A percentile compares a stretch with the other conserved stretches of the same genome.
These are phyloP conservation scores for Nephrocerus scutellatus DNA, from an alignment of 2,888 invertebrate species.

Conservation along the genomic window DNA sequence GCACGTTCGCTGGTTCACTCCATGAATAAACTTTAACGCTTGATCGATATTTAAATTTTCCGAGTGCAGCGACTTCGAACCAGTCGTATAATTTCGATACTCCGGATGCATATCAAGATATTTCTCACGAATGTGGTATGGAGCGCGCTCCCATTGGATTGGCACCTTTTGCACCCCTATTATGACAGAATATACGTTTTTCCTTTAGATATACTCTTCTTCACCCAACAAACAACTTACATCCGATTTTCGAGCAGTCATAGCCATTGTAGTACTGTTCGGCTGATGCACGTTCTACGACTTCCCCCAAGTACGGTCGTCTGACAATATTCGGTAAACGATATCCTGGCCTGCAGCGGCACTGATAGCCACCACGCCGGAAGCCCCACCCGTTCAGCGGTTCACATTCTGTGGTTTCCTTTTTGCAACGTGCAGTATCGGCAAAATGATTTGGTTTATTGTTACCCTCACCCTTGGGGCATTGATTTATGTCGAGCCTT, in stretches of 20 bases:
- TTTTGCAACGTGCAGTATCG: conserved; percentile 85
- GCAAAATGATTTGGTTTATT: conserved; percentile 81
- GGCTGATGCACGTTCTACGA: conserved; percentile 85
- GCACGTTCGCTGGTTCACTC: conserved; percentile 56
- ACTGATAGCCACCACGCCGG: conserved; percentile 90
- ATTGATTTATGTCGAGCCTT: conserved; percentile 95
- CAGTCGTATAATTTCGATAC: conserved; percentile 63
- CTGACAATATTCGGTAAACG: conserved; percentile 80
- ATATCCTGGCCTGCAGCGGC: conserved; percentile 82
- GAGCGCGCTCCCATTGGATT: conserved; percentile 72
- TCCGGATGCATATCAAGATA: conserved; percentile 68
- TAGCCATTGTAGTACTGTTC: conserved; percentile 91
- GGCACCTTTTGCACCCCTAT: conserved; percentile 81
- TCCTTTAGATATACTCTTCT: background rate
- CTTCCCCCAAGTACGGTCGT: conserved; percentile 86
- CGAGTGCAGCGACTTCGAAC: conserved; percentile 59
- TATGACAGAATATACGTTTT: background rate
- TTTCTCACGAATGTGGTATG: conserved; percentile 61
- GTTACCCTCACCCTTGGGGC: conserved; percentile 84
- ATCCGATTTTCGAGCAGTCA: conserved; percentile 84
- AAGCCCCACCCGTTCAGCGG: conserved; percentile 95
- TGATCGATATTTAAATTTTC: conserved; percentile 69
- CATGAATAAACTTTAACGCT: conserved; percentile 67
- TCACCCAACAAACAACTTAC: conserved; percentile 54
- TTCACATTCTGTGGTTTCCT: conserved; percentile 91